These are phyloP conservation scores for Limnephilus marmoratus DNA, from an alignment of 2,888 invertebrate species.

Conservation along the genomic window DNA sequence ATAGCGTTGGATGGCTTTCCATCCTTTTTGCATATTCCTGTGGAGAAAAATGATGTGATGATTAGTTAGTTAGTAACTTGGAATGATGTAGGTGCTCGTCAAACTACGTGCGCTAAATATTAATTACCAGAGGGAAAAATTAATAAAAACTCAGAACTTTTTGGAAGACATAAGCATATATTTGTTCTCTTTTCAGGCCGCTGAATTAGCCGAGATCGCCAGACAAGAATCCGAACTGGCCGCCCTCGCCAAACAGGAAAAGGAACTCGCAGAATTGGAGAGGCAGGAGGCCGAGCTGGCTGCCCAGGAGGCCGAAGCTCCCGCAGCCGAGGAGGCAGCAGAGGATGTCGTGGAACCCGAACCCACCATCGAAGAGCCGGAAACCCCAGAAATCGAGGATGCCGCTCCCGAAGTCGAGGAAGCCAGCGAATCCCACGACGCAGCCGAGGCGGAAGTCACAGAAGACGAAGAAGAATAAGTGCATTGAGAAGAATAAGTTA, in stretches of 20 bases:
- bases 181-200: conserved; percentile 75
- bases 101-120: too few relatives aligned
- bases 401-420: conserved; percentile 69
- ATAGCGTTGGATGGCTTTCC: not conserved
- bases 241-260: conserved; percentile 79
- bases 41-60: not conserved
- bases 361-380: conserved; percentile 76
- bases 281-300: conserved; percentile 69
- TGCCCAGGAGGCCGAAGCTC: conserved; percentile 67
- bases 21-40: not conserved
- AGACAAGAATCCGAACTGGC: conserved; percentile 79
- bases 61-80: not conserved
- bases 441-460: conserved; percentile 74
- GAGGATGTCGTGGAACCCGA: conserved; percentile 67
- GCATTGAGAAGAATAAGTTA: conserved; percentile 25
- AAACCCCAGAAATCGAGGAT: conserved; percentile 71
- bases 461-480: conserved; percentile 70
- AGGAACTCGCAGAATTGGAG: conserved; percentile 70
- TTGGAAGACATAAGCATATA: not conserved
- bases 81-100: not conserved
- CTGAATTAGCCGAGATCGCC: conserved; percentile 82
- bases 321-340: conserved; percentile 67
- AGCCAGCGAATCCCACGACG: conserved; percentile 74
- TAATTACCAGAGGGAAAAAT: not conserved
- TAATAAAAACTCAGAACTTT: not conserved